Base-by-base conservation (phyloP, 2,888 invertebrate species). In the Melanargia galathea region DNA sequence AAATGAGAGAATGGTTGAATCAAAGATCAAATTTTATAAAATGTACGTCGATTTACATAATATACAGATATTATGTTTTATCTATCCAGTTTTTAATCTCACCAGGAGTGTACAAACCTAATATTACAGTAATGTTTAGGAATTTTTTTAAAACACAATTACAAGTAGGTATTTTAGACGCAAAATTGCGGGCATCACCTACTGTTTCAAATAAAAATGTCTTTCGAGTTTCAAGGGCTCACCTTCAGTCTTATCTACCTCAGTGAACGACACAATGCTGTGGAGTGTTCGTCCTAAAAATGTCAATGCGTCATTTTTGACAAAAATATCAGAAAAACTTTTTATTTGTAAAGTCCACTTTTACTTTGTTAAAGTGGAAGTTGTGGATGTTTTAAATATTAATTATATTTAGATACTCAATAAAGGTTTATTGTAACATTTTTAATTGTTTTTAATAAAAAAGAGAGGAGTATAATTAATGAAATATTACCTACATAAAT, bases 281-380 rank as follows among this genome's bases (percentile, higher is more conserved):
- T 70, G 66, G 72, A 69, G 18, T 24, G 40, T 30, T 24, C 40
- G 35, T 38, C 54, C 43, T 35, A 20, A 45, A 60, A 56, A 52
- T 70, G 71, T 70, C 69, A 68, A 64, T 67, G 51, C 46, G 30
- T 16, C 30, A 13, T n/a, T 51, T 51, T 51, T 26, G 18, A 16
- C 30, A 13, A 26, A 13, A 5, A 2, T 7, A 7, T 11, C 16
- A 26, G 6, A n/a, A n/a, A 24, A 26, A 48, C n/a, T n/a, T 11
- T 38, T 38, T 38, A 4, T 13, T n/a, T n/a, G 38, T 4, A 38
- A 13, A n/a, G n/a, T n/a, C n/a, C n/a, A n/a, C n/a, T n/a, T n/a
- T n/a, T n/a, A n/a, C n/a, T n/a, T n/a, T n/a, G n/a, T n/a, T n/a
- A n/a, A n/a, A n/a, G n/a, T n/a, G n/a, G n/a, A n/a, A n/a, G n/a